phyloP scores from a whole-genome alignment of 1,140 invertebrate species.

The Musca domestica region DNA sequence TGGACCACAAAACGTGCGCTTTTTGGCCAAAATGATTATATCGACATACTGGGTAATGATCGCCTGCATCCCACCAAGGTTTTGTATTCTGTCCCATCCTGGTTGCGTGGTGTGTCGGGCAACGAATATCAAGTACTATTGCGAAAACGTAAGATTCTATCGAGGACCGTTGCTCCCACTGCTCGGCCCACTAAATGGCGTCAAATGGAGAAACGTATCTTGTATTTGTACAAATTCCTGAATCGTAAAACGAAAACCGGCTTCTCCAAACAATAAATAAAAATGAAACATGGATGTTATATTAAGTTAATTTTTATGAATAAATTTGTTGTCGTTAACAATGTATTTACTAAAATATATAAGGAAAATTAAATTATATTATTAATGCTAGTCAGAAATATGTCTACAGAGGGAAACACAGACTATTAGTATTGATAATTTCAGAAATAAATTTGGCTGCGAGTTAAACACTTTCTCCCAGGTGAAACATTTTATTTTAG shows the following conservation, averaged over 20 bases:
- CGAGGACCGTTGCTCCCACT: slow-evolving; percentile 59
- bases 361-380: no score
- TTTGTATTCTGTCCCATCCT: slow-evolving; percentile 79
- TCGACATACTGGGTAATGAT: slow-evolving; percentile 87
- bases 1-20: slow-evolving; percentile 77
- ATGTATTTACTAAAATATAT: no score
- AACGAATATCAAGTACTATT: slow-evolving; percentile 80
- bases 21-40: slow-evolving; percentile 96
- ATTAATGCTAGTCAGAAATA: no score
- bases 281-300: neutral
- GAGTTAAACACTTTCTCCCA: no score
- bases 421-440: no score
- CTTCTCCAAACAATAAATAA: slow-evolving; percentile 55
- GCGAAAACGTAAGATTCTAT: slow-evolving; percentile 69
- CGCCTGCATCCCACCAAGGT: slow-evolving; percentile 76
- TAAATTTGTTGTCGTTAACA: no score
- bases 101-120: slow-evolving; percentile 83
- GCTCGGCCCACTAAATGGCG: slow-evolving; percentile 74
- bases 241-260: slow-evolving; percentile 77
- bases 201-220: slow-evolving; percentile 69
- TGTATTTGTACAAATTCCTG: slow-evolving; percentile 70
- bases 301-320: no score
- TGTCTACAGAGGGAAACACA: no score
- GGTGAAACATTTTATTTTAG: no score
- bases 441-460: no score